A percentile compares a stretch with the other conserved stretches of the same genome.
phyloP scores from a whole-genome alignment of 23 tunicate genomes.

The Diplosoma virens region DNA sequence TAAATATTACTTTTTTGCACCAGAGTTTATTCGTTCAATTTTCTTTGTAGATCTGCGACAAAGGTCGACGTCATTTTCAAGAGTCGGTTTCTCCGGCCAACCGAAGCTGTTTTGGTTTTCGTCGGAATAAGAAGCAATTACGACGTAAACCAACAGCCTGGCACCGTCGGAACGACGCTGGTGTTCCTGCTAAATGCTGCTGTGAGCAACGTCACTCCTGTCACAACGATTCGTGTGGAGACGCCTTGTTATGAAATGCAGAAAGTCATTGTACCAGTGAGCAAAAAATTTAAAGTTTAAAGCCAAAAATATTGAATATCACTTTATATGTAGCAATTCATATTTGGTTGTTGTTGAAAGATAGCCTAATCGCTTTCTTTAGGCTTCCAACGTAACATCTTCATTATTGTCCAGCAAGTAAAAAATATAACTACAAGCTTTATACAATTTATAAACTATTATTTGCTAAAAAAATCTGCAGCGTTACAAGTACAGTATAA shows the following conservation, averaged over 20 bases:
- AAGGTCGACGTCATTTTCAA: conserved; percentile 72
- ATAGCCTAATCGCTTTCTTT: too few species aligned
- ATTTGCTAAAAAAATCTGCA: too few species aligned
- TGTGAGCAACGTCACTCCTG: conserved; percentile 65
- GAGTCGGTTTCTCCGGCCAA: conserved; percentile 81
- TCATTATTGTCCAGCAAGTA: too few species aligned
- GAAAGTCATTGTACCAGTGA: conserved; percentile 53
- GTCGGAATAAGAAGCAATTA: conserved; percentile 44
- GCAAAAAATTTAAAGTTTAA: too few species aligned
- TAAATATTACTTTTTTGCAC: too few species aligned
- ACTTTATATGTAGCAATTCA: too few species aligned
- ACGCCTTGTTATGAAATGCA: conserved; percentile 74
- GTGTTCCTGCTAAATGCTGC: conserved; percentile 70
- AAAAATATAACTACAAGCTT: too few species aligned
- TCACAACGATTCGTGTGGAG: conserved; percentile 28
- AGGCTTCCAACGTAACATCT: too few species aligned
- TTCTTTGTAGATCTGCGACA: conserved; percentile 42
- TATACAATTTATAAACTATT: too few species aligned
- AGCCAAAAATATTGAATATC: too few species aligned
- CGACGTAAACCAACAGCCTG: background rate
- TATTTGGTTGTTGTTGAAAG: too few species aligned
- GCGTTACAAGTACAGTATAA: too few species aligned
- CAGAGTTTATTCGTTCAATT: background rate
- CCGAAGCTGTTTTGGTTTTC: conserved; percentile 74
- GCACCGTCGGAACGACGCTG: conserved; percentile 69